phyloP scores from a whole-genome alignment of 2,113 vertebrate species.

The Xerus inauris region DNA sequence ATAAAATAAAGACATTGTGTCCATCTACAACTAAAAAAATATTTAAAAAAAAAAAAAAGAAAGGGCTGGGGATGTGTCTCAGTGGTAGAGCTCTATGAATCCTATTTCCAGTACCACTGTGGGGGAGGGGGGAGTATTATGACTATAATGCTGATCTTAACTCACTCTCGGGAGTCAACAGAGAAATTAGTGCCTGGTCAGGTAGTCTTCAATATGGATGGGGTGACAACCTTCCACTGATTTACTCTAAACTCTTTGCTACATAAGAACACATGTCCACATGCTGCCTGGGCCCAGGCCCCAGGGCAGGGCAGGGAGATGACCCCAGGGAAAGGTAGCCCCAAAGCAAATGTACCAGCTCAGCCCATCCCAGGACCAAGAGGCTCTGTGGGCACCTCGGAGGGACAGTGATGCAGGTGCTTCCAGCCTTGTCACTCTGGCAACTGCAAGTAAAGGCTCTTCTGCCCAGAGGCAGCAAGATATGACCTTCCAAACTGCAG shows the following conservation, averaged over 20 bases:
- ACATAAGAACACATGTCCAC: not conserved
- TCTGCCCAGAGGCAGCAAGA: not conserved
- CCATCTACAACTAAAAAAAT: too few relatives aligned
- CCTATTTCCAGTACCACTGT: not conserved
- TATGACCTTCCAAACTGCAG: not conserved
- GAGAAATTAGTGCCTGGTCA: not conserved
- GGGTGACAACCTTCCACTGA: fast-evolving
- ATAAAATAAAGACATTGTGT: too few relatives aligned
- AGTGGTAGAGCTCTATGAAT: not conserved
- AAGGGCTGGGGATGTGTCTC: not conserved
- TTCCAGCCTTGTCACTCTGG: not conserved
- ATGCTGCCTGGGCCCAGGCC: not conserved
- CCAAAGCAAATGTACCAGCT: not conserved
- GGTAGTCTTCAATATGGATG: fast-evolving
- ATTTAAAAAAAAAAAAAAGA: too few relatives aligned
- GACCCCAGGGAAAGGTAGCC: not conserved
- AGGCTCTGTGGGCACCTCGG: not conserved
- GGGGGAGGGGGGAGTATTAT: not conserved
- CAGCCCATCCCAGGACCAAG: not conserved
- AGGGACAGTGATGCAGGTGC: not conserved
- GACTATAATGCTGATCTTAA: not conserved
- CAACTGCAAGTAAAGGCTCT: not conserved
- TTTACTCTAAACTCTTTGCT: not conserved
- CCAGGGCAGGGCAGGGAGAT: too few relatives aligned
- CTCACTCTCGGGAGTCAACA: fast-evolving